Conservation (phyloP, 1,140 invertebrate species). For the Parasteatoda tepidariorum region DNA sequence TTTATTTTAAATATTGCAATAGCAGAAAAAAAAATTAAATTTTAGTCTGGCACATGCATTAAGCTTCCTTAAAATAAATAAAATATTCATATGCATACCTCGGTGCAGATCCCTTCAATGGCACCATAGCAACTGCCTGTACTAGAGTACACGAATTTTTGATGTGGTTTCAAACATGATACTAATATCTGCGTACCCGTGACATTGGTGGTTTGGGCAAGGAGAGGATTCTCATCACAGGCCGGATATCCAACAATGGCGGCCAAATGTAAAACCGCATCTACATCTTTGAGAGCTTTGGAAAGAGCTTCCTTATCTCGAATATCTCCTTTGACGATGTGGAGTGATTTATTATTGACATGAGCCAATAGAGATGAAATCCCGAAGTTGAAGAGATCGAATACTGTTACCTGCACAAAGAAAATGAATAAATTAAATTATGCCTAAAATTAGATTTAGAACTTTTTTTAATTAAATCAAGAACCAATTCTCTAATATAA, state of each 20-base stretch:
- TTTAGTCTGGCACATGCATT: too few relatives aligned
- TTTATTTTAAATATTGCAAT: too few relatives aligned
- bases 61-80: too few relatives aligned
- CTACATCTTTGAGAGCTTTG: slow-evolving; percentile 55
- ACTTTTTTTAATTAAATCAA: too few relatives aligned
- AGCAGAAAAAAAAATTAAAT: too few relatives aligned
- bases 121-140: slow-evolving; percentile 66
- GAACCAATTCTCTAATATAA: too few relatives aligned
- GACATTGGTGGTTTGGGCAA: slow-evolving; percentile 62
- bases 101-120: slow-evolving; percentile 63
- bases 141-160: slow-evolving; percentile 64
- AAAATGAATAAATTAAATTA: too few relatives aligned
- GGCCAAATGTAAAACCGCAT: slow-evolving; percentile 65
- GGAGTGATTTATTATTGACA: slow-evolving; percentile 47
- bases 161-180: slow-evolving; percentile 57
- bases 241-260: slow-evolving; percentile 66
- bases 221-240: slow-evolving; percentile 63
- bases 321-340: slow-evolving; percentile 64
- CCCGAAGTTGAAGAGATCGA: slow-evolving; percentile 63
- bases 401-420: slow-evolving; percentile 65
- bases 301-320: slow-evolving; percentile 51
- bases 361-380: slow-evolving; percentile 61
- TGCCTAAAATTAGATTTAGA: too few relatives aligned
- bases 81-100: slow-evolving; percentile 42
- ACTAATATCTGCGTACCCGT: slow-evolving; percentile 61